These are phyloP conservation scores for Delia radicum DNA, from an alignment of 1,140 invertebrate species.

Conservation along the genomic window DNA sequence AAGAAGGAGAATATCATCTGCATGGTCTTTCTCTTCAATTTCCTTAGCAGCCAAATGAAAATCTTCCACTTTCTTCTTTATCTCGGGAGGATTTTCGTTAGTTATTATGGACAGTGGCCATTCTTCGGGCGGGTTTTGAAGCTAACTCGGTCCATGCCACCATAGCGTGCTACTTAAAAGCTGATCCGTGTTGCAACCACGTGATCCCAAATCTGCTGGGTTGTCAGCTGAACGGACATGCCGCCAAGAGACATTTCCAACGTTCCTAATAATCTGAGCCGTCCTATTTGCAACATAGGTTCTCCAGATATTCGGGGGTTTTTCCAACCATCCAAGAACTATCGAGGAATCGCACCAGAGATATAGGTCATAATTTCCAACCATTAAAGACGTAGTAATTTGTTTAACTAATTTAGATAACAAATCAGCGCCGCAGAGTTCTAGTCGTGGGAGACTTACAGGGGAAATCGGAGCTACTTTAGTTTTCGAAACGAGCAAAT, in stretches of 20 bases:
- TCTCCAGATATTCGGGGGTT: neutral
- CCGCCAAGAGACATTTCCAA: neutral
- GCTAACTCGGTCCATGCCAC: constrained; percentile 32
- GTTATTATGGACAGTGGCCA: neutral
- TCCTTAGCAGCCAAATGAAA: neutral
- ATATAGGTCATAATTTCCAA: neutral
- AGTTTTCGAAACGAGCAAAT: neutral
- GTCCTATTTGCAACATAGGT: neutral
- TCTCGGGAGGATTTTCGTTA: neutral
- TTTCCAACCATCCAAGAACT: neutral
- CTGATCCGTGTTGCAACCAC: neutral
- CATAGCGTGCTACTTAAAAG: constrained; percentile 31
- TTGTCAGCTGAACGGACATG: neutral
- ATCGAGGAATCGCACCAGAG: neutral
- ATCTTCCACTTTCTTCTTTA: neutral
- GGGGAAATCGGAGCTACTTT: neutral
- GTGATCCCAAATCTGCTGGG: neutral
- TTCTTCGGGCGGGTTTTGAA: neutral
- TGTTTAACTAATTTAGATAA: neutral
- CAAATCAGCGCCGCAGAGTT: neutral
- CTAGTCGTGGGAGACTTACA: neutral
- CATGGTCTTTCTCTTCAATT: neutral
- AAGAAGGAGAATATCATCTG: too few relatives aligned
- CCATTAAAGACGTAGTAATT: neutral
- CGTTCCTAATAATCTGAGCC: constrained; percentile 16